Conservation (phyloP, 2,797 vertebrate species). For the Chloroceryle inda region DNA sequence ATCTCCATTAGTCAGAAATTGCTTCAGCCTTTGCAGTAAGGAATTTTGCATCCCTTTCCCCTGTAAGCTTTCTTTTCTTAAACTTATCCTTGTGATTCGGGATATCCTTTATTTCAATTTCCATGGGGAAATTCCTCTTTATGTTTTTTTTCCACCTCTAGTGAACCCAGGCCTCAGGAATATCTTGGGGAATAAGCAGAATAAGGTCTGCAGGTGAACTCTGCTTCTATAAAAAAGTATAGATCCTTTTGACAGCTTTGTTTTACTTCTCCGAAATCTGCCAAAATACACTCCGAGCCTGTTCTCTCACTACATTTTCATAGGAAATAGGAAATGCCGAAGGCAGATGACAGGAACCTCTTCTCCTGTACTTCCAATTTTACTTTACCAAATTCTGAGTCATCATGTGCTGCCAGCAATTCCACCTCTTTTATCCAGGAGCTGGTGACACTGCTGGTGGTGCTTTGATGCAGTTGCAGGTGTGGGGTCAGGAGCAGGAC, state of each 20-base stretch:
- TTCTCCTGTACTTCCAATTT: not conserved
- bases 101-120: not conserved
- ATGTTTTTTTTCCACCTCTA: not conserved
- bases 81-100: not conserved
- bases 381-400: not conserved
- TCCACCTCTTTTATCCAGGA: not conserved
- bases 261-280: conserved; percentile 32
- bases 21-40: not conserved
- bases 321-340: conserved; percentile 16
- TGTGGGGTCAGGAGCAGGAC: not conserved
- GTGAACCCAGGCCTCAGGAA: not conserved
- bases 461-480: not conserved
- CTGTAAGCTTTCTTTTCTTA: not conserved
- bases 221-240: not conserved
- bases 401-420: not conserved
- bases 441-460: not conserved
- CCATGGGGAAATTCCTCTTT: not conserved
- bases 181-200: not conserved
- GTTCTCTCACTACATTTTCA: not conserved
- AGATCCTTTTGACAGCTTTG: conserved; percentile 6
- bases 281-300: conserved; percentile 16
- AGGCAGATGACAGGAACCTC: conserved; percentile 37
- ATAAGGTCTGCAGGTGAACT: not conserved
- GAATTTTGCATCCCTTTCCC: not conserved
- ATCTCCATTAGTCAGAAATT: conserved; percentile 6